A percentile compares a stretch with the other conserved stretches of the same genome.
phyloP scores from a whole-genome alignment of 1,140 invertebrate genomes.

The Pseudoatta argentina region DNA sequence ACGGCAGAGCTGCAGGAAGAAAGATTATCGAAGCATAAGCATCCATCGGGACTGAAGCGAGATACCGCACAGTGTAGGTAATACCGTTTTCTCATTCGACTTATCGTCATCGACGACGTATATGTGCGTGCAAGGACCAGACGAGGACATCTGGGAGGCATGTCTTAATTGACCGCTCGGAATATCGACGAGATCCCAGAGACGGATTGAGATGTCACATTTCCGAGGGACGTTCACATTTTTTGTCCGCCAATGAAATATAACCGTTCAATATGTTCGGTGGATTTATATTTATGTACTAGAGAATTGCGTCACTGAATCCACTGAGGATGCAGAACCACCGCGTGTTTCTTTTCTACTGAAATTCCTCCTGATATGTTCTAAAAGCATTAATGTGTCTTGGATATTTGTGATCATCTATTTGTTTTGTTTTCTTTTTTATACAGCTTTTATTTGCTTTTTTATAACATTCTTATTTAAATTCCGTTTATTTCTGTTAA shows the following conservation, averaged over 20 bases:
- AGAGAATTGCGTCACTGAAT: conserved; percentile 60
- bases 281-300: conserved; percentile 80
- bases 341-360: not conserved
- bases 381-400: not conserved
- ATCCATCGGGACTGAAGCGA: conserved; percentile 26
- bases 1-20: conserved; percentile 21
- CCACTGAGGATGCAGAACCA: conserved; percentile 9
- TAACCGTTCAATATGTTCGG: conserved; percentile 76
- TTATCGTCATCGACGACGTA: conserved; percentile 56
- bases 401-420: not conserved
- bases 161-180: conserved; percentile 80
- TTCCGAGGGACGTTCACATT: conserved; percentile 76
- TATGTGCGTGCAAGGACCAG: conserved; percentile 56
- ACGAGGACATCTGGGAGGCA: conserved; percentile 78
- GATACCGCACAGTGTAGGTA: conserved; percentile 20
- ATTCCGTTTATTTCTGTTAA: not conserved
- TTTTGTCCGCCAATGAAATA: conserved; percentile 78
- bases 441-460: not conserved
- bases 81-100: conserved; percentile 58
- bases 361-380: not conserved
- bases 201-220: conserved; percentile 82
- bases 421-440: not conserved
- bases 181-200: conserved; percentile 78
- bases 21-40: conserved; percentile 40
- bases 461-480: not conserved